Percentiles rank a stretch among this genome's conserved stretches.
Evolutionary conservation across 2,113 vertebrate genomes (phyloP).

Genomic region (Actinemys pallida): DNA sequence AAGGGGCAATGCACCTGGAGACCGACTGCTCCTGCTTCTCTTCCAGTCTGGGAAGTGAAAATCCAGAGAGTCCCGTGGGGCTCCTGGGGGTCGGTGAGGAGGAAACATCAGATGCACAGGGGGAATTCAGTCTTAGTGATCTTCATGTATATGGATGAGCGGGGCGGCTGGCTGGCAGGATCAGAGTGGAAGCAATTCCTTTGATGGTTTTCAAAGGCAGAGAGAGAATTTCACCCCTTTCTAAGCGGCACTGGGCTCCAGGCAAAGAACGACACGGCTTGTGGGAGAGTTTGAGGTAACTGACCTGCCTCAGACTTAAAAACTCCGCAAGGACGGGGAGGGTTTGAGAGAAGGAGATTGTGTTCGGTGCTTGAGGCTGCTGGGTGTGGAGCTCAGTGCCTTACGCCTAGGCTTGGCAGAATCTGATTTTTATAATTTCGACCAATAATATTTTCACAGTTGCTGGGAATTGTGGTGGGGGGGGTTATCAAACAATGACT

Average conservation of each 20-base stretch:
- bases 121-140: neutral
- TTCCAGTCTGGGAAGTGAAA: neutral
- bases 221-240: neutral
- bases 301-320: neutral
- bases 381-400: too few species aligned
- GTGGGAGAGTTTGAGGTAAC: neutral
- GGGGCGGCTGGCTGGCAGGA: neutral
- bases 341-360: neutral
- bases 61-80: too few species aligned
- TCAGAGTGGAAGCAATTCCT: neutral
- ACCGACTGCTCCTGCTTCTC: neutral
- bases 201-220: neutral
- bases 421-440: neutral
- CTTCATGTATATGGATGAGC: neutral
- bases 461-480: neutral
- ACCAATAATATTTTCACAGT: neutral
- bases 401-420: too few species aligned
- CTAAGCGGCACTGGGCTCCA: neutral
- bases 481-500: neutral
- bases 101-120: neutral
- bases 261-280: too few species aligned
- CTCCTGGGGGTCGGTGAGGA: too few species aligned
- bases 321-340: neutral
- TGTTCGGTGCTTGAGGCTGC: neutral
- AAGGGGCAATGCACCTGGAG: neutral